phyloP scores from a whole-genome alignment of 1,140 invertebrate genomes.

The Amyelois transitella region DNA sequence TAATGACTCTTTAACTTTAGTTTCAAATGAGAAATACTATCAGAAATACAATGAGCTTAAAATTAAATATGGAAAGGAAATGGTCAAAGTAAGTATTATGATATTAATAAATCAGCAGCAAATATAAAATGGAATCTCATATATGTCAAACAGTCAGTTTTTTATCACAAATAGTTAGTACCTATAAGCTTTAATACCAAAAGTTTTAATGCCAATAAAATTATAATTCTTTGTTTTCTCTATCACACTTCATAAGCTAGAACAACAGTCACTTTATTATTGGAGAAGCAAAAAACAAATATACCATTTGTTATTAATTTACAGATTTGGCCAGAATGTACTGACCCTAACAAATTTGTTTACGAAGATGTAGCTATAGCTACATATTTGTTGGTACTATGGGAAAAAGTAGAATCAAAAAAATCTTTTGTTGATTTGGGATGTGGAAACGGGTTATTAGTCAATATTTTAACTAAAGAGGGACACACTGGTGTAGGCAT shows the following conservation, averaged over 20 bases:
- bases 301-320: conserved; percentile 25
- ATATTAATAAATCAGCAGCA: no score
- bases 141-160: no score
- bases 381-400: conserved; percentile 89
- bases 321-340: conserved; percentile 90
- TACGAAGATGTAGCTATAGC: conserved; percentile 98
- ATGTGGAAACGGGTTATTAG: conserved; percentile 97
- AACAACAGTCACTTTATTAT: not conserved
- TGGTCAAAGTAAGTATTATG: conserved; percentile 76
- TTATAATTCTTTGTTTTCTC: no score
- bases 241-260: not conserved
- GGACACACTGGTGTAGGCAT: conserved; percentile 91
- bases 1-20: conserved; percentile 79
- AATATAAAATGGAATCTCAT: no score
- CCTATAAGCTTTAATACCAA: no score
- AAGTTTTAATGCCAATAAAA: no score
- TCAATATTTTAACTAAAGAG: conserved; percentile 90
- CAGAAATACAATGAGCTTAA: conserved; percentile 85
- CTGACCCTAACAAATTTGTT: conserved; percentile 95
- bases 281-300: not conserved
- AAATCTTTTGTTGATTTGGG: conserved; percentile 94
- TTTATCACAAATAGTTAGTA: no score
- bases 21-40: conserved; percentile 83
- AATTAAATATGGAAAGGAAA: conserved; percentile 83
- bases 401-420: conserved; percentile 75